These are phyloP conservation scores for Pinna nobilis DNA, from an alignment of 1,140 invertebrate species.

Conservation along the genomic window DNA sequence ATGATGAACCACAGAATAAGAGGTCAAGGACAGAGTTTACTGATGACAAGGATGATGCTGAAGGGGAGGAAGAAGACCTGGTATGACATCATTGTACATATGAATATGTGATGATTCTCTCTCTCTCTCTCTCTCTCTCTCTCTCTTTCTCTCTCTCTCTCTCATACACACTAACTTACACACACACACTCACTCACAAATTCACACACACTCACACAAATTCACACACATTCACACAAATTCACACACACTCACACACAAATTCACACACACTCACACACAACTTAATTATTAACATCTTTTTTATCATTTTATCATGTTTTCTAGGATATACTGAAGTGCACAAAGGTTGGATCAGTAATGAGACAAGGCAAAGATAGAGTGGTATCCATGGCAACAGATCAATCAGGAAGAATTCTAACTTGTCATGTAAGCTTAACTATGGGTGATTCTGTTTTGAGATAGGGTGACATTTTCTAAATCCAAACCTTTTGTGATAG, in stretches of 20 bases:
- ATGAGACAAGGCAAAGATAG: constrained; percentile 85
- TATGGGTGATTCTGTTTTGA: background rate
- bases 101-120: no score
- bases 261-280: no score
- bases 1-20: constrained; percentile 40
- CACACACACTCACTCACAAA: no score
- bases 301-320: no score
- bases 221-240: no score
- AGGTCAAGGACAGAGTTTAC: constrained; percentile 19
- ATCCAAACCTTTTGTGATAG: no score
- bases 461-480: background rate
- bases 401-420: constrained; percentile 81
- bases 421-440: constrained; percentile 81
- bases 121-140: no score
- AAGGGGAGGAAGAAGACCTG: constrained; percentile 67
- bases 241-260: no score
- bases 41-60: constrained; percentile 75
- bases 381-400: constrained; percentile 73
- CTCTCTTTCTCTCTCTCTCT: no score
- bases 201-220: no score
- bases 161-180: no score
- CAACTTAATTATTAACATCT: no score
- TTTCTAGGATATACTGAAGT: constrained; percentile 63
- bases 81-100: constrained; percentile 18
- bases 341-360: constrained; percentile 68